Base-by-base conservation (phyloP, 2,888 invertebrate genomes). In the Agonopterix arenella region DNA sequence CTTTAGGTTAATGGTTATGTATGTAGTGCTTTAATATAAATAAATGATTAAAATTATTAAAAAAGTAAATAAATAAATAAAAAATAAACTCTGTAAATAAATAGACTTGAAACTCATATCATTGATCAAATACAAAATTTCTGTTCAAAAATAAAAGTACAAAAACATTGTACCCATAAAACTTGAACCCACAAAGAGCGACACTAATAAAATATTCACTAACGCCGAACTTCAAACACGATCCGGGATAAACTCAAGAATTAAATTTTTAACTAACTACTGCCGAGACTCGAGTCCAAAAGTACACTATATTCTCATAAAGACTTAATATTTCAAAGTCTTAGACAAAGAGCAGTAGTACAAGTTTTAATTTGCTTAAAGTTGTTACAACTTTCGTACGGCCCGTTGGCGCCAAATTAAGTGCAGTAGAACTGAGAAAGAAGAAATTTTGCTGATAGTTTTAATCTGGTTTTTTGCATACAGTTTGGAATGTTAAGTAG, bases 351-450 rank as follows among this genome's bases (percentile, higher is more conserved):
- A 78, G 79, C 84, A 80, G 83, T 85, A 84, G 84, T 60, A 62
- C 68, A 88, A 89, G 80, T 88, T 89, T 89, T 88, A 88, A 89
- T 89, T 89, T 85, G 88, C 84, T 89, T 88, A 82, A 84, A 88
- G 78, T 88, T 85, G 85, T 84, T 81, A 80, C 83, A 81, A 86
- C 71, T 86, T 40, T 40, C 10, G 40, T n/a, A 40, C 40, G 79
- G 78, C 79, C 86, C 83, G 75, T 78, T 81, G 76, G 76, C 79
- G 82, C 85, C 85, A 85, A 86, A 86, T 85, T 86, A 82, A 80
- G 78, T 81, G 81, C 76, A 76, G 80, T 72, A 5, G 28, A 5
- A 28, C 28, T 28, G 28, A 28, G 28, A 28, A 28, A 28, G 28
- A 67, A 48, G 43, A 28, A 28, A 28, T 28, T 28, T 28, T 28